Base-by-base conservation (phyloP, 1,140 invertebrate genomes). In the Acyrthosiphon pisum region DNA sequence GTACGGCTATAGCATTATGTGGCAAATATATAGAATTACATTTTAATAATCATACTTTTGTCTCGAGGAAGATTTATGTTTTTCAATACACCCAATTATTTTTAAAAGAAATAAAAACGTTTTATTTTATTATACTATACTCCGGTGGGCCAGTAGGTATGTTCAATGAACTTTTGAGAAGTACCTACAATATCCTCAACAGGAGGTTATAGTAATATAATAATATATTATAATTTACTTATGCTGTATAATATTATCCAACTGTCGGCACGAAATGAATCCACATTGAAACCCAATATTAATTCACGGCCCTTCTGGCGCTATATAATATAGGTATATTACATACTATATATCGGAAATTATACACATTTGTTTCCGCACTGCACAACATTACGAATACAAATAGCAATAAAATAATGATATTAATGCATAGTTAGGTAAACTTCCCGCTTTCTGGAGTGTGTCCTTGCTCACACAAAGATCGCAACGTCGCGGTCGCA, bases 351-450 rank as follows among this genome's bases (percentile, higher is more conserved):
- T 26, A 68, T 76, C 14, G 14, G 14, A 76, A 76, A n/a, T 76
- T 76, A 76, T 76, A 76, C 14, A 76, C n/a, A 76, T 76, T 76
- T 76, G 60, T 76, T 76, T 76, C 60, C 60, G 60, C 60, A n/a
- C 60, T 76, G n/a, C 60, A 76, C 60, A 76, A n/a, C 30, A 76
- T n/a, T 35, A 76, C 14, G 60, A 35, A 35, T 76, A 76, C 60
- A 76, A 76, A 76, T 76, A n/a, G 60, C n/a, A 76, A 35, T 76
- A n/a, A n/a, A 76, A 76, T 76, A n/a, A 76, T n/a, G n/a, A 68
- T 68, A 30, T 68, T 30, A 30, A 68, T 68, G 30, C 4, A 14
- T 68, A 14, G 60, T 30, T 76, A 76, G 18, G 60, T 76, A 76
- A 76, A n/a, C 30, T 76, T 76, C 60, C 60, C 60, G n/a, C 60